Percentiles rank a stretch among this genome's conserved stretches.
Evolutionary conservation across 1,140 invertebrate genomes (phyloP).

Genomic region (Thaumatotibia leucotreta): DNA sequence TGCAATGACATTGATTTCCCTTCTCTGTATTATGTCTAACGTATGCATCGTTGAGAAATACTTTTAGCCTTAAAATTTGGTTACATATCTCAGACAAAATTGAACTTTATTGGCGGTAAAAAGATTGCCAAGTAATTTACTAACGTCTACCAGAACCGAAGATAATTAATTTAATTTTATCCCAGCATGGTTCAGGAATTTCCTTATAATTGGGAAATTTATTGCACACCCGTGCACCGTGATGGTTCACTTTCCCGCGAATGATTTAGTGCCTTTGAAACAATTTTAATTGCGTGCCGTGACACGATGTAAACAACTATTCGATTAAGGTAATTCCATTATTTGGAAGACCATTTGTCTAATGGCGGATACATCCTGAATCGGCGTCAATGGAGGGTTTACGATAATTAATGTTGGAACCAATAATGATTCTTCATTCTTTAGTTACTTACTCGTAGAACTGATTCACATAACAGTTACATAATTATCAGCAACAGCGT

Average conservation of each 20-base stretch:
- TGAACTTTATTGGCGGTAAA: not conserved
- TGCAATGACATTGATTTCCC: too few relatives aligned
- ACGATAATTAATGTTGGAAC: slow-evolving; percentile 7
- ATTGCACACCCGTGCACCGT: slow-evolving; percentile 70
- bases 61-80: too few relatives aligned
- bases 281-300: slow-evolving; percentile 74
- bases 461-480: too few relatives aligned
- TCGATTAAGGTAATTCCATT: slow-evolving; percentile 75
- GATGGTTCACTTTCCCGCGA: slow-evolving; percentile 72
- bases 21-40: too few relatives aligned
- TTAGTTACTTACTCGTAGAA: too few relatives aligned
- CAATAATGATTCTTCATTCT: not conserved
- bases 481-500: too few relatives aligned
- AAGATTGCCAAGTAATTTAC: not conserved
- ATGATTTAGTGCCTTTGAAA: slow-evolving; percentile 73
- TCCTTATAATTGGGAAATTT: slow-evolving; percentile 71
- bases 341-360: slow-evolving; percentile 64
- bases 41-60: too few relatives aligned
- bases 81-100: not conserved
- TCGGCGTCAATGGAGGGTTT: slow-evolving; percentile 22
- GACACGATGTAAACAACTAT: slow-evolving; percentile 75
- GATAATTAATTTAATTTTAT: slow-evolving; percentile 67
- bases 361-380: slow-evolving; percentile 48
- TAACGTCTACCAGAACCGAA: not conserved
- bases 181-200: slow-evolving; percentile 51